Conservation (phyloP, 2,797 vertebrate species). For the Chelmon rostratus region DNA sequence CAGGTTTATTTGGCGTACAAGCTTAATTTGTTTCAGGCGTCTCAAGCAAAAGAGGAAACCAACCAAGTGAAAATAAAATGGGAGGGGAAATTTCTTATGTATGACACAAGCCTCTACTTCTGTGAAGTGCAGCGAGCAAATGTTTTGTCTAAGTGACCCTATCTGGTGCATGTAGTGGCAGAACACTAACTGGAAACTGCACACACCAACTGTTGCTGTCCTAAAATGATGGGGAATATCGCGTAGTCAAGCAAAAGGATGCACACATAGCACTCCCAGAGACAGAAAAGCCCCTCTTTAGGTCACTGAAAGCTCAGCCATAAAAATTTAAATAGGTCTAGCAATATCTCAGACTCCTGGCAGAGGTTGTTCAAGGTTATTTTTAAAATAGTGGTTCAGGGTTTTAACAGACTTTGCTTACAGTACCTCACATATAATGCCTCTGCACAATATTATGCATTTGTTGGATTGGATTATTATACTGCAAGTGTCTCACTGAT, state of each 20-base stretch:
- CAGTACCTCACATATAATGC: conserved; percentile 12
- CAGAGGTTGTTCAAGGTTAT: conserved; percentile 19
- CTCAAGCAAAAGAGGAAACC: conserved; percentile 8
- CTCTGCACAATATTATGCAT: background rate
- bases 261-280: conserved; percentile 25
- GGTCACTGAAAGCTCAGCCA: conserved; percentile 36
- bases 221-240: conserved; percentile 8
- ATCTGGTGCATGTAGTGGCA: background rate
- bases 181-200: background rate
- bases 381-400: conserved; percentile 29
- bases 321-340: conserved; percentile 28
- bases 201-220: background rate
- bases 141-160: background rate
- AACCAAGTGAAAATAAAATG: background rate
- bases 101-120: background rate
- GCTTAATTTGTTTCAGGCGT: conserved; percentile 5
- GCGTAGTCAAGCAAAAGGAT: conserved; percentile 19
- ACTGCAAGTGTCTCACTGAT: background rate
- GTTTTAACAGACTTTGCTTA: conserved; percentile 16
- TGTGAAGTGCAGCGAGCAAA: conserved; percentile 8
- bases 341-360: conserved; percentile 40
- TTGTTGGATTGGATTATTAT: background rate
- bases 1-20: conserved; percentile 22
- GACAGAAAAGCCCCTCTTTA: conserved; percentile 22
- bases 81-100: background rate